phyloP scores from a whole-genome alignment of 2,797 vertebrate genomes.

The Neoniphon sammara region DNA sequence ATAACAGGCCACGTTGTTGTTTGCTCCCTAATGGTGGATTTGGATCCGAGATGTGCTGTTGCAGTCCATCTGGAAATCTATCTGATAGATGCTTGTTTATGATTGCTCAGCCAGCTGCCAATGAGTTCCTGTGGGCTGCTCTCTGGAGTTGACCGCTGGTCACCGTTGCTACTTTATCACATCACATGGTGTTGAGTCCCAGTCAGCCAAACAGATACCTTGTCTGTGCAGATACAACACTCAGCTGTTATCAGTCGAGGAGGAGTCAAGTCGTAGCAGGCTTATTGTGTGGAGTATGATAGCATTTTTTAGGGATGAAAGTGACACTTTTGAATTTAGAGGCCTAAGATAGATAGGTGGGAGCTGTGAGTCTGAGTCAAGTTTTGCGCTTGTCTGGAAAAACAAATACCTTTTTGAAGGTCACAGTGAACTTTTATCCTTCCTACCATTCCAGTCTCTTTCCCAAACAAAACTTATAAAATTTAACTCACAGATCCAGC shows the following conservation, averaged over 20 bases:
- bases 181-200: not conserved
- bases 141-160: not conserved
- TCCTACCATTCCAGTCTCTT: not conserved
- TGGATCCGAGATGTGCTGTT: conserved; percentile 30
- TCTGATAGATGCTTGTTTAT: conserved; percentile 13
- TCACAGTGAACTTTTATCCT: not conserved
- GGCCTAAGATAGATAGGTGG: not conserved
- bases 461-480: conserved; percentile 19
- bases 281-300: not conserved
- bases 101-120: conserved; percentile 32
- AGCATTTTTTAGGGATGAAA: not conserved
- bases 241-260: conserved; percentile 1
- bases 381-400: not conserved
- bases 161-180: conserved; percentile 3
- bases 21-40: conserved; percentile 44
- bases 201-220: not conserved
- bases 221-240: not conserved
- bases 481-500: not conserved
- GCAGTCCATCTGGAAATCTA: conserved; percentile 34
- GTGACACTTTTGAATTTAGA: conserved; percentile 5
- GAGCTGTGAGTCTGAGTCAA: not conserved
- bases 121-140: not conserved
- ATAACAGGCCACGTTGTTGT: conserved; percentile 33
- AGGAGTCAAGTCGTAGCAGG: not conserved
- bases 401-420: not conserved